phyloP scores from a whole-genome alignment of 1,140 invertebrate species.

The Aphidius gifuensis region DNA sequence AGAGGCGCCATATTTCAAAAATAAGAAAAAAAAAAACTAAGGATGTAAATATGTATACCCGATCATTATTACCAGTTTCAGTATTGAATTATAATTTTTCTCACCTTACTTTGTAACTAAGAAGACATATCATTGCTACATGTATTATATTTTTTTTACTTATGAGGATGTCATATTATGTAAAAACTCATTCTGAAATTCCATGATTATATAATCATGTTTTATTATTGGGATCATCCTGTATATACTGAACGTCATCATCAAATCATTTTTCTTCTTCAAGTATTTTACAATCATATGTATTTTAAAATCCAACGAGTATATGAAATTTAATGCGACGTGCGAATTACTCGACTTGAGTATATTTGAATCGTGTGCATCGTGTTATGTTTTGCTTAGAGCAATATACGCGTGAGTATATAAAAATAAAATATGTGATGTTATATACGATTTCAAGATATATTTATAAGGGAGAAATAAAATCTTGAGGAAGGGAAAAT shows the following conservation, averaged over 20 bases:
- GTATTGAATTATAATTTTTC: too few relatives aligned
- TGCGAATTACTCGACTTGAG: conserved; percentile 12
- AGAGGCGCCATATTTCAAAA: too few relatives aligned
- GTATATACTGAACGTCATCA: neutral
- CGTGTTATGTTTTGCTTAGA: neutral
- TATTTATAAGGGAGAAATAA: neutral
- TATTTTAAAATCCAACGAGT: conserved; percentile 19
- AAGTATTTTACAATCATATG: conserved; percentile 15
- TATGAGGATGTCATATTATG: too few relatives aligned
- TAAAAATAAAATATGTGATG: neutral
- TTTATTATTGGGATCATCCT: neutral
- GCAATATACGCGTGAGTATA: neutral
- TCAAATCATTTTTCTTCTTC: neutral
- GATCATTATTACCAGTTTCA: too few relatives aligned
- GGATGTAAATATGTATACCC: too few relatives aligned
- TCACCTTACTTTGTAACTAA: too few relatives aligned
- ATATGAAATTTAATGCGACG: conserved; percentile 17
- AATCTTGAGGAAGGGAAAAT: conserved; percentile 18
- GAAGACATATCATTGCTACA: too few relatives aligned
- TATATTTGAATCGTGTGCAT: neutral
- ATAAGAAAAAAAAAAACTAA: too few relatives aligned
- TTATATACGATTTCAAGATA: neutral
- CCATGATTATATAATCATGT: too few relatives aligned
- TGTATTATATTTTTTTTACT: too few relatives aligned
- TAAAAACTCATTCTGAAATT: too few relatives aligned